phyloP scores from a whole-genome alignment of 2,797 vertebrate genomes.

The Anniella stebbinsi region DNA sequence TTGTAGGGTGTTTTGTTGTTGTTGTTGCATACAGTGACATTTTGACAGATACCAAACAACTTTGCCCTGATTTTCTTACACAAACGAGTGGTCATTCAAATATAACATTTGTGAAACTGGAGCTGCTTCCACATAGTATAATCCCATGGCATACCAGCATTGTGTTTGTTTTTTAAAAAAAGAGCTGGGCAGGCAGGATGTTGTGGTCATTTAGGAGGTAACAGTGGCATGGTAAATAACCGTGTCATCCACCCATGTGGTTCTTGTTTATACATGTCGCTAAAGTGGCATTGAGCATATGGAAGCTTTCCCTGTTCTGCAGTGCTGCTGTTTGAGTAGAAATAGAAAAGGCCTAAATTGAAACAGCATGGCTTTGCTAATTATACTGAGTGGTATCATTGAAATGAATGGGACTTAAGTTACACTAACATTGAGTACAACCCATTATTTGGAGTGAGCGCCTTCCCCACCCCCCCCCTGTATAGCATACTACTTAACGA shows the following conservation, averaged over 20 bases:
- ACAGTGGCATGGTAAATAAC: not conserved
- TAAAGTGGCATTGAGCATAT: not conserved
- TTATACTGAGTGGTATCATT: not conserved
- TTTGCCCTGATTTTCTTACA: not conserved
- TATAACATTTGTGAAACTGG: not conserved
- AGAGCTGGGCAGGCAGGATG: not conserved
- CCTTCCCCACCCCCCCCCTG: no score
- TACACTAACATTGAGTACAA: no score
- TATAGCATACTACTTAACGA: not conserved
- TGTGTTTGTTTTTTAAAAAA: not conserved
- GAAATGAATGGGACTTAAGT: no score
- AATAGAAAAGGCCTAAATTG: not conserved
- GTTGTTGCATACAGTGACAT: conserved; percentile 11
- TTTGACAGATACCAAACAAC: not conserved
- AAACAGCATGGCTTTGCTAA: not conserved
- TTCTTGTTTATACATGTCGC: not conserved
- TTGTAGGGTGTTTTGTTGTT: not conserved
- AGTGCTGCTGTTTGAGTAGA: not conserved
- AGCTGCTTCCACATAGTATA: not conserved
- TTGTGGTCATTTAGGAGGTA: not conserved
- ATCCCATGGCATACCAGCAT: not conserved
- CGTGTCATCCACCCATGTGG: not conserved
- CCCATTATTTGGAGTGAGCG: not conserved
- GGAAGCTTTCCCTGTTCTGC: not conserved
- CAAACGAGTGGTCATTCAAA: not conserved